These are phyloP conservation scores for Bubalus kerabau DNA, from an alignment of 2,113 vertebrate species.

Conservation along the genomic window DNA sequence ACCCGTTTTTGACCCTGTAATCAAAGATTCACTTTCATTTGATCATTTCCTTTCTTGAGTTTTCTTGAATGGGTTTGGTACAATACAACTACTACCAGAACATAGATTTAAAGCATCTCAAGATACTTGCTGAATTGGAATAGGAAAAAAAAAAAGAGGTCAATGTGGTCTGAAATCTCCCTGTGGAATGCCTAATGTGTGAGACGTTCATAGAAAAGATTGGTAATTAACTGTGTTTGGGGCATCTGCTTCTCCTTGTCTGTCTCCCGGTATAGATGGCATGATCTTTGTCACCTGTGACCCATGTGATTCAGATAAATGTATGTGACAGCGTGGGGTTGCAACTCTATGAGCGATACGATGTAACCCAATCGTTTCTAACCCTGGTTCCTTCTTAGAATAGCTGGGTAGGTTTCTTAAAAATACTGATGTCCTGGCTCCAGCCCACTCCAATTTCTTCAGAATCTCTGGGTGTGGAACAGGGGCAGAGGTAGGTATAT, in stretches of 20 bases:
- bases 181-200: not conserved
- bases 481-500: not conserved
- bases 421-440: not conserved
- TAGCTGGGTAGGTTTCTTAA: not conserved
- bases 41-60: slow-evolving; percentile 37
- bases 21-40: not conserved
- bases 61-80: not conserved
- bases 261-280: not conserved
- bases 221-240: not conserved
- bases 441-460: not conserved
- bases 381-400: not conserved
- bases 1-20: not conserved
- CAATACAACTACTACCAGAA: not conserved
- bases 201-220: not conserved
- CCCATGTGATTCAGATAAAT: not conserved
- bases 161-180: not conserved
- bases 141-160: not conserved
- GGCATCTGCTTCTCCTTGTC: not conserved
- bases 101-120: slow-evolving; percentile 21
- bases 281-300: not conserved
- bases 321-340: not conserved
- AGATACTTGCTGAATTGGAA: not conserved
- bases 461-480: not conserved
- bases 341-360: not conserved
- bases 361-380: not conserved